These are phyloP conservation scores for Pseudomyrmex sp. DNA, from an alignment of 1,140 invertebrate genomes.

Conservation along the genomic window DNA sequence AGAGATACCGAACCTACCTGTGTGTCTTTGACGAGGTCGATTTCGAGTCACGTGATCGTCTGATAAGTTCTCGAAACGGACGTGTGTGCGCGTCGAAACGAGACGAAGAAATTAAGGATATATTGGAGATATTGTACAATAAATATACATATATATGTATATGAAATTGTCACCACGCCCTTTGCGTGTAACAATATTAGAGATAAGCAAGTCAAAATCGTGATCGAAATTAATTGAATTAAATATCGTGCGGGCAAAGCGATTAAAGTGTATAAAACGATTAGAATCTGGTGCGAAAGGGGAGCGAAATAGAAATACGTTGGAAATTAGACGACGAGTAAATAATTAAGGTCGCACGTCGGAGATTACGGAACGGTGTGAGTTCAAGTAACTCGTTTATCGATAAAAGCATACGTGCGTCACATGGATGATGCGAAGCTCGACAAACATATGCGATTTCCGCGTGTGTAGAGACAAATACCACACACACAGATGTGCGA, in stretches of 20 bases:
- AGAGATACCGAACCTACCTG: constrained; percentile 44
- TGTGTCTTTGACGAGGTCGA: constrained; percentile 8
- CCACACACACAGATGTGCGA: background rate
- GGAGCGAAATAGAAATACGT: constrained; percentile 35
- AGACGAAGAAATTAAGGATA: background rate
- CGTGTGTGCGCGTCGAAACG: background rate
- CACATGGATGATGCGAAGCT: constrained; percentile 37
- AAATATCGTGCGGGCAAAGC: background rate
- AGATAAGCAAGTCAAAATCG: background rate
- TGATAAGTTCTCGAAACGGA: constrained; percentile 32
- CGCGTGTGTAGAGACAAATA: background rate
- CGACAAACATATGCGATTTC: background rate
- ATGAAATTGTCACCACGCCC: background rate
- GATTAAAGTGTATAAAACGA: too few relatives aligned
- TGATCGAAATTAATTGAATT: constrained; percentile 5
- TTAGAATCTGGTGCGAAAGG: background rate
- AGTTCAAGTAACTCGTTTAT: constrained; percentile 44
- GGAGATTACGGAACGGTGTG: constrained; percentile 32
- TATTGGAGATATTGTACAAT: background rate
- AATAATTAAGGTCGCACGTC: constrained; percentile 59
- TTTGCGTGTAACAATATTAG: background rate
- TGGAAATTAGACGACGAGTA: constrained; percentile 2
- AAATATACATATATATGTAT: too few relatives aligned
- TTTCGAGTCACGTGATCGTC: constrained; percentile 53
- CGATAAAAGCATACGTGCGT: constrained; percentile 55